Evolutionary conservation across 2,113 vertebrate genomes (phyloP).

Genomic region (Pimephales promelas): DNA sequence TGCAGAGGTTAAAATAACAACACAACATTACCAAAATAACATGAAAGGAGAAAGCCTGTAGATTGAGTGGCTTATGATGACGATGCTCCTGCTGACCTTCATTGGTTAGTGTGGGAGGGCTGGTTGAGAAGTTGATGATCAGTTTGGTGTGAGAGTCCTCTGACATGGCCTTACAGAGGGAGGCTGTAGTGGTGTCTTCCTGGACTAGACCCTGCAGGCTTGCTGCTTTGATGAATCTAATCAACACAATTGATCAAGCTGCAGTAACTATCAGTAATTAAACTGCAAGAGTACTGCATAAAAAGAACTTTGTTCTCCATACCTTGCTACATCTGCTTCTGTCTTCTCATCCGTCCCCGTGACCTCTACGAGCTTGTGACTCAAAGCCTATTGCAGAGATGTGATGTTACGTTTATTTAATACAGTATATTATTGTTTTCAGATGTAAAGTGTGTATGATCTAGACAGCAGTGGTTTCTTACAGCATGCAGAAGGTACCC

Average conservation of each 20-base stretch:
- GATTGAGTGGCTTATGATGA: neutral
- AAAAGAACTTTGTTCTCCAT: constrained; percentile 54
- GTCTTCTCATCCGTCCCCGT: constrained; percentile 84
- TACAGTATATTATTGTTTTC: neutral
- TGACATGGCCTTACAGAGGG: constrained; percentile 85
- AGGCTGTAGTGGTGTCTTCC: constrained; percentile 83
- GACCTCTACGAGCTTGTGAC: constrained; percentile 88
- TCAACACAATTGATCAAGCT: constrained; percentile 9
- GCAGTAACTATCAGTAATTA: neutral
- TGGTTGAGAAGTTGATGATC: constrained; percentile 81
- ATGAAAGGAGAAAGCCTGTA: neutral
- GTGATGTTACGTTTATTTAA: neutral
- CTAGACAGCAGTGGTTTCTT: constrained; percentile 53
- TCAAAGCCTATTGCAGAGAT: constrained; percentile 82
- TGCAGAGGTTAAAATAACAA: constrained; percentile 60
- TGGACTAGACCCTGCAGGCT: constrained; percentile 92
- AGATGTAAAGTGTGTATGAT: neutral
- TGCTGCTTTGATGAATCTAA: constrained; percentile 91
- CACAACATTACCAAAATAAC: constrained; percentile 17
- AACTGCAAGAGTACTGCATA: neutral
- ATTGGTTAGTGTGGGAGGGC: constrained; percentile 81
- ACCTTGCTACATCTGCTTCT: constrained; percentile 88
- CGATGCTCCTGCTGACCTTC: constrained; percentile 74
- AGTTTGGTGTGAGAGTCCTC: constrained; percentile 80
- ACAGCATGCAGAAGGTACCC: constrained; percentile 89